These are phyloP conservation scores for Stictonetta naevosa DNA, from an alignment of 2,113 vertebrate genomes.

Conservation along the genomic window DNA sequence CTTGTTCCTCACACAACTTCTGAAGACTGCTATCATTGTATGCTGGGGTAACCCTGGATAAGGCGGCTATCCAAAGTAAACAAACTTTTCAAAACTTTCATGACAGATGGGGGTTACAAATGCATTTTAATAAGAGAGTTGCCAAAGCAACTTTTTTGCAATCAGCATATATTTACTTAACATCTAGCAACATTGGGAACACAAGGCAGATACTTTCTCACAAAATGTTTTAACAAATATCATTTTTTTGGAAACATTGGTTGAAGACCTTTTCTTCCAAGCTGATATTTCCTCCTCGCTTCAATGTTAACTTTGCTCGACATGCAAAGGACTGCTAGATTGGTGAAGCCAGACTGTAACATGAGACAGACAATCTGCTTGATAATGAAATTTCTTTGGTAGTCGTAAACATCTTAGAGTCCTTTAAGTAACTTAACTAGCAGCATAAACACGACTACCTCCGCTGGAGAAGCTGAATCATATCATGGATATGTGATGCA, in stretches of 20 bases:
- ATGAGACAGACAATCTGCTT: conserved; percentile 70
- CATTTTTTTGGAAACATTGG: conserved; percentile 73
- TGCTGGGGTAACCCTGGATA: conserved; percentile 84
- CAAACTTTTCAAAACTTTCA: conserved; percentile 87
- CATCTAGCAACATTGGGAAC: conserved; percentile 84
- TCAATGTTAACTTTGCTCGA: conserved; percentile 72
- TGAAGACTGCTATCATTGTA: conserved; percentile 86
- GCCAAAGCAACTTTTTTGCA: conserved; percentile 82
- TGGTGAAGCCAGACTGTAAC: conserved; percentile 63
- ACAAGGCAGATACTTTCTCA: conserved; percentile 82
- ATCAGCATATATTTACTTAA: conserved; percentile 86
- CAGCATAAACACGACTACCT: conserved; percentile 49
- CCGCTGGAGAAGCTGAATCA: conserved; percentile 44
- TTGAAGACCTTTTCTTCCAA: conserved; percentile 78
- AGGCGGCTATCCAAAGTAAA: conserved; percentile 84
- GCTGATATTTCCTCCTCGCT: conserved; percentile 74
- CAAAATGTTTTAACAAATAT: conserved; percentile 79
- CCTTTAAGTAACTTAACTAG: conserved; percentile 69
- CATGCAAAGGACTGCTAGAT: conserved; percentile 70
- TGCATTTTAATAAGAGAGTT: conserved; percentile 85
- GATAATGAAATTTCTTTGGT: conserved; percentile 74
- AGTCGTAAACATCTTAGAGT: conserved; percentile 72
- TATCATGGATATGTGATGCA: neutral
- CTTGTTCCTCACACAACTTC: conserved; percentile 82
- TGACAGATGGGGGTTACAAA: conserved; percentile 85